Conservation (phyloP, 2,797 vertebrate genomes). For the Craterocephalus amniculus region DNA sequence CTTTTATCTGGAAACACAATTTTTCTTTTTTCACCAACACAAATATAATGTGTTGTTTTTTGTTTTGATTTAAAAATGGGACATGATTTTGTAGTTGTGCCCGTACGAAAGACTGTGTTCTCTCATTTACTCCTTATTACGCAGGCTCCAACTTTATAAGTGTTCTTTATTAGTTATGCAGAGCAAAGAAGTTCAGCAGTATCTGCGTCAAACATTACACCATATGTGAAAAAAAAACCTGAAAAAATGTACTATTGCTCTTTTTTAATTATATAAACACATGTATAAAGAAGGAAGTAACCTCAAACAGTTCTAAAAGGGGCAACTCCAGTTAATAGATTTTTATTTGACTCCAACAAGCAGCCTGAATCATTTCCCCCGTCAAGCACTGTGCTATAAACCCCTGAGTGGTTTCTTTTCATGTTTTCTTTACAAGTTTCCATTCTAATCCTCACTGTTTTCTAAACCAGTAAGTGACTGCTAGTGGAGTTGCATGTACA, state of each 20-base stretch:
- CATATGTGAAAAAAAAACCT: constrained; percentile 28
- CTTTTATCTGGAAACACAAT: neutral
- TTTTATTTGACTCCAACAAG: constrained; percentile 73
- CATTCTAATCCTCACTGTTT: constrained; percentile 73
- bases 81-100: no score
- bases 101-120: no score
- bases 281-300: constrained; percentile 43
- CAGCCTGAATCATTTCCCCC: constrained; percentile 73
- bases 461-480: constrained; percentile 59
- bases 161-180: neutral
- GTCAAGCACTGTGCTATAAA: constrained; percentile 66
- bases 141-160: neutral
- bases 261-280: constrained; percentile 17
- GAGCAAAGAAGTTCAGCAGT: constrained; percentile 20
- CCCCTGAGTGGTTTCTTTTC: constrained; percentile 76
- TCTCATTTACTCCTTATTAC: neutral
- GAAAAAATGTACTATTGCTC: constrained; percentile 20
- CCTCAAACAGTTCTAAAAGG: constrained; percentile 62
- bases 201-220: constrained; percentile 29
- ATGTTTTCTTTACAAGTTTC: constrained; percentile 79
- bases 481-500: constrained; percentile 63
- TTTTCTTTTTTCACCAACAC: neutral
- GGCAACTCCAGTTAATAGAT: constrained; percentile 55
- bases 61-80: neutral
- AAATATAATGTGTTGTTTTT: neutral